A percentile compares a stretch with the other conserved stretches of the same genome.
Evolutionary conservation across 2,113 vertebrate genomes (phyloP).

Genomic region (Naja naja): DNA sequence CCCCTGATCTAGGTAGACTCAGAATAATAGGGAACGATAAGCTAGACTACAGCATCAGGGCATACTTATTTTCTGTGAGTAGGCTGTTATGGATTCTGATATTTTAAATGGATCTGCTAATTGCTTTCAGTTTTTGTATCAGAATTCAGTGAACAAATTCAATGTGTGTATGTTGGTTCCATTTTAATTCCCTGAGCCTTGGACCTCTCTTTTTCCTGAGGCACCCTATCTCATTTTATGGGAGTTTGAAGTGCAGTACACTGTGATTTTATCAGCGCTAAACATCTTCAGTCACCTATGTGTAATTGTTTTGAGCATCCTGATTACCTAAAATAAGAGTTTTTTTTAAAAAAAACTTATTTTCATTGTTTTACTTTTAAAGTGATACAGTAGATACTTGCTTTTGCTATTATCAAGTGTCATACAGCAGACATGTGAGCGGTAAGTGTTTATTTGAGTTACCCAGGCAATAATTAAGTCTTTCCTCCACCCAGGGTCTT

Average conservation of each 20-base stretch:
- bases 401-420: not conserved
- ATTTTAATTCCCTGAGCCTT: not conserved
- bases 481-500: not conserved
- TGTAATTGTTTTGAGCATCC: not conserved
- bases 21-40: not conserved
- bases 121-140: not conserved
- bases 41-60: not conserved
- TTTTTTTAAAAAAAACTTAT: not conserved
- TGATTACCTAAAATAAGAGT: not conserved
- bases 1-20: not conserved
- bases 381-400: not conserved
- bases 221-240: not conserved
- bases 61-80: not conserved
- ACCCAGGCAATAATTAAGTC: not conserved
- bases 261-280: not conserved
- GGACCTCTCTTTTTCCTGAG: not conserved
- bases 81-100: not conserved
- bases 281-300: not conserved
- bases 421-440: not conserved
- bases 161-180: not conserved
- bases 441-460: not conserved
- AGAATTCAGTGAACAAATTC: not conserved
- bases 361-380: not conserved
- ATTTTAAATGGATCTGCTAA: not conserved
- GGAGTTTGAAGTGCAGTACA: not conserved